phyloP scores from a whole-genome alignment of 2,888 invertebrate species.

The Entomobrya multifasciata region DNA sequence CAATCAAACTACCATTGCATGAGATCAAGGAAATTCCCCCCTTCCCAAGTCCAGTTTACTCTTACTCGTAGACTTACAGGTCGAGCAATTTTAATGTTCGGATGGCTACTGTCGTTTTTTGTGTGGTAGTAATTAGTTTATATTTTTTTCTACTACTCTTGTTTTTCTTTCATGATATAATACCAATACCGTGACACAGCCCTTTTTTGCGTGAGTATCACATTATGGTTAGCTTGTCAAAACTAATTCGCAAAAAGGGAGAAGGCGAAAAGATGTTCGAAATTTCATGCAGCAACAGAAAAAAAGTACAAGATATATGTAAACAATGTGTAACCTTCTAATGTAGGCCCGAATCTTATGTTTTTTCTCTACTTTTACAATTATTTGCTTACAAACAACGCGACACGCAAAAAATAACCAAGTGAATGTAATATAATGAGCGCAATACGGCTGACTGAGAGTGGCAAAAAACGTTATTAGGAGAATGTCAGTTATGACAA shows the following conservation, averaged over 20 bases:
- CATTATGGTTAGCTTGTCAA: neutral
- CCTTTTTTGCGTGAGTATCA: slow-evolving; percentile 14
- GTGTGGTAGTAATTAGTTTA: too few relatives aligned
- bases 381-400: slow-evolving; percentile 14
- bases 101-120: neutral
- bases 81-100: neutral
- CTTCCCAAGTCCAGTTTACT: slow-evolving; percentile 27
- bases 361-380: slow-evolving; percentile 10
- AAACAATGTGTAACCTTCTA: slow-evolving; percentile 42
- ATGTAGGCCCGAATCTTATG: neutral
- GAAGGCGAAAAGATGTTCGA: slow-evolving; percentile 13
- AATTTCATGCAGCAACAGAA: slow-evolving; percentile 35
- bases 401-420: neutral
- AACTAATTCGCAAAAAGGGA: neutral
- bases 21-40: slow-evolving; percentile 47
- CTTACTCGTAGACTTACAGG: too few relatives aligned
- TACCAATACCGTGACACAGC: neutral
- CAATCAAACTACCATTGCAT: slow-evolving; percentile 20
- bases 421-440: neutral
- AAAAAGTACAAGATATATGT: slow-evolving; percentile 18
- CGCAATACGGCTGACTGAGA: neutral
- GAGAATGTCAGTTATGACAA: slow-evolving; percentile 59
- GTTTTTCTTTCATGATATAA: neutral
- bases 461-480: slow-evolving; percentile 55
- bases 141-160: neutral